Conservation (phyloP, 2,888 invertebrate species). For the Xestobium rufovillosum region DNA sequence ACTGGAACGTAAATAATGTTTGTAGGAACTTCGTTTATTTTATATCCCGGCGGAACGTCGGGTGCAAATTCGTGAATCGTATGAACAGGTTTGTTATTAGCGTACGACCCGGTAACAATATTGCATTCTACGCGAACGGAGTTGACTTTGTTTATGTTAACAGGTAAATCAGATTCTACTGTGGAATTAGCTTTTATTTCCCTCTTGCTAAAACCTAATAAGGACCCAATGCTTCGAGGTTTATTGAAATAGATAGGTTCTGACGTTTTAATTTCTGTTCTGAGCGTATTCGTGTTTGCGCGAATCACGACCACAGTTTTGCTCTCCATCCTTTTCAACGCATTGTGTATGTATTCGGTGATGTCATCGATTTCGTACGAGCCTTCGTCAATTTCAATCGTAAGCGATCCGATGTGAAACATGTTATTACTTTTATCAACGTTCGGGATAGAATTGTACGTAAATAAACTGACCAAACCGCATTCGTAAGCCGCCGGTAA, state of each 20-base stretch:
- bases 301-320: conserved; percentile 8
- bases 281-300: conserved; percentile 19
- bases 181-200: no score
- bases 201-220: no score
- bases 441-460: conserved; percentile 25
- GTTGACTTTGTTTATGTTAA: conserved; percentile 31
- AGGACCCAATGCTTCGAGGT: conserved; percentile 19
- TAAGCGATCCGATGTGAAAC: conserved; percentile 11
- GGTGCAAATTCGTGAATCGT: conserved; percentile 34
- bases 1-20: conserved; percentile 34
- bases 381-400: conserved; percentile 8
- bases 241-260: conserved; percentile 15
- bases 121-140: conserved; percentile 27
- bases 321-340: conserved; percentile 1
- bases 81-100: no score
- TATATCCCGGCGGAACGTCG: conserved; percentile 31
- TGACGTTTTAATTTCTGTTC: conserved; percentile 15
- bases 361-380: conserved; percentile 17
- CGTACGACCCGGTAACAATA: no score
- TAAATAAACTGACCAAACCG: conserved; percentile 19
- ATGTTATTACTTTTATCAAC: conserved; percentile 13
- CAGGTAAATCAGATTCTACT: conserved; percentile 31
- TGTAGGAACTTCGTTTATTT: conserved; percentile 32
- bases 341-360: conserved; percentile 2
- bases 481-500: conserved; percentile 21